Evolutionary conservation across 37 sponge, comb jelly and placozoan genomes (phyloP).

Genomic region (Diacarnus erythraeanus): DNA sequence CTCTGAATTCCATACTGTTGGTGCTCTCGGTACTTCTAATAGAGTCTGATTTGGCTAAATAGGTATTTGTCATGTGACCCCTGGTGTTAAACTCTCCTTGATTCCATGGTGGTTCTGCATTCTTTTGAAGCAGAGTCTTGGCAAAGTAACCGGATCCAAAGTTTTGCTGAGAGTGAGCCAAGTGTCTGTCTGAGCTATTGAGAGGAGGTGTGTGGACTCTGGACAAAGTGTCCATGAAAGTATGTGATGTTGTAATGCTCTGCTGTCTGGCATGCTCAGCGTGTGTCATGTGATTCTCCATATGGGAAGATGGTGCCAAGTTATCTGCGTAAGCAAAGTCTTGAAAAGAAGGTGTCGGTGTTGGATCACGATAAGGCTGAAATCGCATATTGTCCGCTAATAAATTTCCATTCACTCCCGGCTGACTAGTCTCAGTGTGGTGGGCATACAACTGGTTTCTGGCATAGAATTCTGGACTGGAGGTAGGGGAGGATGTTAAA

Average conservation of each 20-base stretch:
- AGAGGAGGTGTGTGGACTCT: slow-evolving; percentile 24
- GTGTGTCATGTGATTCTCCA: not conserved
- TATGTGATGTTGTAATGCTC: not conserved
- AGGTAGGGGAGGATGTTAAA: not conserved
- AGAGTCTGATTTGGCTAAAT: slow-evolving; percentile 2
- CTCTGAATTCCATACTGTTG: slow-evolving; percentile 4
- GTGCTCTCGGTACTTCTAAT: slow-evolving; percentile 11
- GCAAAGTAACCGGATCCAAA: not conserved
- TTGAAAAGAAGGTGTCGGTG: not conserved
- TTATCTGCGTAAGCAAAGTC: not conserved
- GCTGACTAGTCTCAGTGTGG: no score
- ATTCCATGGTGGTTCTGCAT: slow-evolving; percentile 6
- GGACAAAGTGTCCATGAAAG: slow-evolving; percentile 16
- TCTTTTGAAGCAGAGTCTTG: not conserved
- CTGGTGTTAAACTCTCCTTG: not conserved
- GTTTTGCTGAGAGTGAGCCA: not conserved
- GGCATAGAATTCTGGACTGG: not conserved
- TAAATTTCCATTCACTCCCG: not conserved
- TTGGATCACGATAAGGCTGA: not conserved
- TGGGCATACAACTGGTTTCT: not conserved
- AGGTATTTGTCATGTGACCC: slow-evolving; percentile 19
- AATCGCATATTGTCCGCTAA: not conserved
- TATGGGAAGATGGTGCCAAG: no score
- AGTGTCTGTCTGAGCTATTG: no score
- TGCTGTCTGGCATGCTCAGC: not conserved